Conservation (phyloP, 2,888 invertebrate species). For the Mythimna vitellina region DNA sequence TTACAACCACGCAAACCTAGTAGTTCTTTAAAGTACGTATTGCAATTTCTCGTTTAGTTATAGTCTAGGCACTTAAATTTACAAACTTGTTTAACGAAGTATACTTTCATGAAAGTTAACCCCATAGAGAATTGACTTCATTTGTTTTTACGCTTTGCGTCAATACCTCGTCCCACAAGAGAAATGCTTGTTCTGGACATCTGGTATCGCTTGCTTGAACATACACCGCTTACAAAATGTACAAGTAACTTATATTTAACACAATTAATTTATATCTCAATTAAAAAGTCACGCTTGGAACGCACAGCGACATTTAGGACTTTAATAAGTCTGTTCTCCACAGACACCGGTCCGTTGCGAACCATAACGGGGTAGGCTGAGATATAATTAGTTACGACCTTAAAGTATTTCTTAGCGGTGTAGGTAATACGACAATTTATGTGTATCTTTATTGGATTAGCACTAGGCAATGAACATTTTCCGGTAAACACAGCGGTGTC, state of each 20-base stretch:
- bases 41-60: neutral
- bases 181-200: conserved; percentile 54
- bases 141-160: conserved; percentile 10
- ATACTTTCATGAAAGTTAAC: conserved; percentile 1
- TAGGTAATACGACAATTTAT: neutral
- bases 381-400: conserved; percentile 25
- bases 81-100: neutral
- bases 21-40: neutral
- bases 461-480: conserved; percentile 15
- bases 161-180: conserved; percentile 21
- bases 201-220: conserved; percentile 52
- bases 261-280: conserved; percentile 53
- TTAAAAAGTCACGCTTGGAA: conserved; percentile 58
- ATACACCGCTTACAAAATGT: conserved; percentile 50
- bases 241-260: conserved; percentile 36
- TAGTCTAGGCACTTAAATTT: neutral
- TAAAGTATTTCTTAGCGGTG: conserved; percentile 4
- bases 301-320: conserved; percentile 42
- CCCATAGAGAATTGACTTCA: neutral
- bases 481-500: neutral
- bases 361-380: conserved; percentile 19
- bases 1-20: neutral
- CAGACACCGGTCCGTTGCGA: conserved; percentile 18
- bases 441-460: conserved; percentile 13
- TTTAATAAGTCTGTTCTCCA: conserved; percentile 35